Base-by-base conservation (phyloP, 2,888 invertebrate species). In the Cancer borealis region DNA sequence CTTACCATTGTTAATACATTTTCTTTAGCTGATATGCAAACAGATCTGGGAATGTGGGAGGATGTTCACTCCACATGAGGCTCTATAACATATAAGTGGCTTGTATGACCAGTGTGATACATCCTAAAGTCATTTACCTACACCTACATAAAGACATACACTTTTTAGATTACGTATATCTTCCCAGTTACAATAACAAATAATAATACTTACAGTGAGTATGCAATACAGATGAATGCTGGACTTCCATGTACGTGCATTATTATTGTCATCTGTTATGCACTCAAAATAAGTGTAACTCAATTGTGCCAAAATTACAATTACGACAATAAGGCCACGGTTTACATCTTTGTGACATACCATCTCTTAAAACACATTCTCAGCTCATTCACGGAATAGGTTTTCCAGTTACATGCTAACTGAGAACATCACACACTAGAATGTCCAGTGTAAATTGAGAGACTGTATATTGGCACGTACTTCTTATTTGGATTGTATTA, bases 221-320 rank as follows among this genome's bases (percentile, higher is more conserved):
- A 39, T 84, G 84, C 84, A 84, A 84, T 84, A 84, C 84, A 84
- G 30, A 84, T 84, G 84, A 84, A 84, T 84, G 39, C 84, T 84
- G 84, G 84, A 84, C 84, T 84, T 84, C 84, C 84, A 84, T 39
- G 84, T 39, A 84, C 10, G 84, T 84, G 84, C 84, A 84, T 84
- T 84, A 84, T 84, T 12, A 84, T 39, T 30, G 84, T 84, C 84
- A 84, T 84, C 30, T 84, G 84, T 84, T 14, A 84, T 84, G 84
- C 84, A 84, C 84, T 39, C 84, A 84, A 17, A 39, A 84, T 39
- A 39, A 84, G 17, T 30, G 84, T 84, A 84, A 84, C 84, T 66
- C 66, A 84, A 39, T 84, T 84, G 84, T 84, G 84, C 84, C 84
- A 84, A 84, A 84, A 84, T 84, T 84, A 84, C 30, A 84, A 39